Base-by-base conservation (phyloP, 1,140 invertebrate genomes). In the Cydia pomonella region DNA sequence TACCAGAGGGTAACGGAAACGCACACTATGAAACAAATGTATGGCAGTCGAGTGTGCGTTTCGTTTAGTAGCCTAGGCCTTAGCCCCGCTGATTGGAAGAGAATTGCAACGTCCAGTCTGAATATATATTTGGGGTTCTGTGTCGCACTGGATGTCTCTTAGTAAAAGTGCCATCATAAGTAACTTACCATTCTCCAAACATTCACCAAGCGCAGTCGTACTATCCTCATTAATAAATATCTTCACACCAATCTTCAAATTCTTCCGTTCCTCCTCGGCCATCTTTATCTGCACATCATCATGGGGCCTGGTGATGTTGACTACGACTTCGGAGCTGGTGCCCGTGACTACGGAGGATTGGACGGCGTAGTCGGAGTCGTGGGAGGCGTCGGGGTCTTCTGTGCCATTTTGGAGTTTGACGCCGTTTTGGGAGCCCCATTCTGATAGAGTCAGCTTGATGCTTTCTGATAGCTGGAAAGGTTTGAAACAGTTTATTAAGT, bases 391-490 rank as follows among this genome's bases (percentile, higher is more conserved):
- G 1, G 82, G 72, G 12, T 76, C 75, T 0, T 84, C 77, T 7
- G 83, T 76, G 1, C 89, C 91, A 33, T 92, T 92, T 72, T 86
- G 86, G 0, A 84, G n/a, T 0, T 80, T 79, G 7, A 76, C 27
- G 1, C 80, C 81, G 25, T 91, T 92, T 29, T 88, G 81, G 10
- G 84, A 85, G 2, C 84, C 82, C 87, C 93, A 94, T 83, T 95
- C 94, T 62, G 93, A 93, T 27, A 95, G 81, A 1, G 95, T 95
- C 18, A 95, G 94, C 84, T 95, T 95, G n/a, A 97, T 93, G 76
- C 96, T 95, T 85, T 97, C 96, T 72, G 94, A 94, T 64, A 97
- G 82, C 96, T 97, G 87, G 78, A 94, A 94, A 33, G 21, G 50
- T 23, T 59, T 50, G 13, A n/a, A n/a, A 16, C n/a, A n/a, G n/a